phyloP scores from a whole-genome alignment of 2,888 invertebrate species.

The Drosophila helvetica region DNA sequence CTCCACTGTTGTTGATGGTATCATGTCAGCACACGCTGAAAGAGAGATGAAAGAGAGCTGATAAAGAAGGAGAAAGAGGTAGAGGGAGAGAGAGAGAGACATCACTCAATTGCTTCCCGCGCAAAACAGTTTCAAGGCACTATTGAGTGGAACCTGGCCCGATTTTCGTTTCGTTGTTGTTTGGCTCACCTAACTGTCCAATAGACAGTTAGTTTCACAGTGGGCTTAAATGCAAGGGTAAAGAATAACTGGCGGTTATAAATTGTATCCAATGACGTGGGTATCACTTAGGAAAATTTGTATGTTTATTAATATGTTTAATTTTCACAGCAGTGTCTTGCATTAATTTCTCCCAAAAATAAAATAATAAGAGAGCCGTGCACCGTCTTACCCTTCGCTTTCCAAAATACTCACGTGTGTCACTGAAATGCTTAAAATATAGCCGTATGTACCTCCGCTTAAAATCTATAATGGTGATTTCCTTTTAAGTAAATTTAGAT shows the following conservation, averaged over 20 bases:
- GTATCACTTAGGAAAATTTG: neutral
- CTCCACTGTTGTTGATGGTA: constrained; percentile 8
- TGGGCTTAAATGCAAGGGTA: constrained; percentile 11
- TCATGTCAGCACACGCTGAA: constrained; percentile 1
- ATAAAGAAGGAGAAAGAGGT: constrained; percentile 4
- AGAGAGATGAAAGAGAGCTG: too few species aligned
- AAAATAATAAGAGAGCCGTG: too few species aligned
- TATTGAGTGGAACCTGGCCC: constrained; percentile 18
- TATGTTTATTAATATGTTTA: too few species aligned
- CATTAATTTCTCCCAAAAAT: neutral
- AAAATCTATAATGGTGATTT: neutral
- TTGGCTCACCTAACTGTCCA: constrained; percentile 47
- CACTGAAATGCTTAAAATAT: neutral
- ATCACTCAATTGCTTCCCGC: constrained; percentile 18
- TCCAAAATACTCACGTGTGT: neutral
- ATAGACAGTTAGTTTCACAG: constrained; percentile 50
- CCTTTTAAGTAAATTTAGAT: neutral
- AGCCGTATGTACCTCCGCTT: neutral
- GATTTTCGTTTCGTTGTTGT: constrained; percentile 16
- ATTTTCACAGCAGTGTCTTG: neutral
- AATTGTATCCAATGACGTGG: neutral
- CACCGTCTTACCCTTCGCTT: neutral
- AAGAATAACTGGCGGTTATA: neutral
- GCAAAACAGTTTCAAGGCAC: constrained; percentile 24
- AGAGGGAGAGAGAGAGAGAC: neutral